phyloP scores from a whole-genome alignment of 2,888 invertebrate species.

The Salticus scenicus region DNA sequence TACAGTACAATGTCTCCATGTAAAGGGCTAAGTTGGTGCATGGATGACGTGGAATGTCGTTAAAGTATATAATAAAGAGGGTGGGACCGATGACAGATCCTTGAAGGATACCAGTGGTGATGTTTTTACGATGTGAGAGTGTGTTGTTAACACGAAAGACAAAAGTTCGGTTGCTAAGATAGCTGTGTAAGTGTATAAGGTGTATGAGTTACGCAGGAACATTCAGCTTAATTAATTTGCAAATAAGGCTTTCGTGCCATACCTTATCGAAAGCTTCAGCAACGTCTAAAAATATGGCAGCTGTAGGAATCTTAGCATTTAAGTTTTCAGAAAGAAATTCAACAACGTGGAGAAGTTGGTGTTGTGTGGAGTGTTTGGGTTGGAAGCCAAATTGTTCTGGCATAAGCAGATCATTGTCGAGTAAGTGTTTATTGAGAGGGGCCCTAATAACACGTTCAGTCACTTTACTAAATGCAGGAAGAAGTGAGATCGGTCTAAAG shows the following conservation, averaged over 20 bases:
- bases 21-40: too few relatives aligned
- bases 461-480: too few relatives aligned
- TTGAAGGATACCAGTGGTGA: neutral
- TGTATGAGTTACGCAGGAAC: too few relatives aligned
- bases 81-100: neutral
- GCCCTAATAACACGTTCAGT: too few relatives aligned
- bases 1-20: too few relatives aligned
- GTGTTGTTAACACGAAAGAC: neutral
- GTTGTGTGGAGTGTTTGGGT: neutral
- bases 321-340: neutral
- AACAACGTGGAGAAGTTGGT: neutral
- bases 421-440: too few relatives aligned
- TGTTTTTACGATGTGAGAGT: neutral
- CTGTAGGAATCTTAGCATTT: neutral
- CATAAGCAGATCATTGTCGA: neutral
- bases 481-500: too few relatives aligned
- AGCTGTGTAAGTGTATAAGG: too few relatives aligned
- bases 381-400: neutral
- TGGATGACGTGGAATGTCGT: too few relatives aligned
- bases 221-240: too few relatives aligned
- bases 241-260: neutral
- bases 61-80: neutral
- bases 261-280: neutral
- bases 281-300: neutral
- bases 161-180: neutral